Evolutionary conservation across 64 coral and sea anemone species (phyloP).

Genomic region (Porites lutea): DNA sequence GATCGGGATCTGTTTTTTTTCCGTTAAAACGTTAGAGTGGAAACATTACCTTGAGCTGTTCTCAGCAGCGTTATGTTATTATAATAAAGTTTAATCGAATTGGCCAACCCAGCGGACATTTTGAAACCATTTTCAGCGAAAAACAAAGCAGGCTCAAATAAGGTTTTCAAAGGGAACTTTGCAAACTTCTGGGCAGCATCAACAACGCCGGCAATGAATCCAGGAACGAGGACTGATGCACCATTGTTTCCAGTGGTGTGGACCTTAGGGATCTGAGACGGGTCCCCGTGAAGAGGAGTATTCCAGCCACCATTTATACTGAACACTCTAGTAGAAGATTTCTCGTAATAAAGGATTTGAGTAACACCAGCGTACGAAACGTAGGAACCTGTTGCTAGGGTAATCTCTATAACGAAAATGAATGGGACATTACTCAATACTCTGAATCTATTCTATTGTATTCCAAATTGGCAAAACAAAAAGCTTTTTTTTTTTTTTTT

Average conservation of each 20-base stretch:
- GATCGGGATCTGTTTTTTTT: too few species aligned
- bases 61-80: constrained; percentile 76
- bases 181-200: constrained; percentile 75
- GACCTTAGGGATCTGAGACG: constrained; percentile 64
- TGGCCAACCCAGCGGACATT: constrained; percentile 61
- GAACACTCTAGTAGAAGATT: constrained; percentile 56
- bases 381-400: constrained; percentile 79
- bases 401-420: constrained; percentile 62
- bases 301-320: constrained; percentile 89
- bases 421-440: neutral
- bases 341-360: constrained; percentile 89
- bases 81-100: constrained; percentile 68
- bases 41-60: constrained; percentile 68
- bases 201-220: constrained; percentile 81
- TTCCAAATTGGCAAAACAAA: too few species aligned
- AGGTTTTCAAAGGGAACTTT: constrained; percentile 72
- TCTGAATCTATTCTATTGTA: too few species aligned
- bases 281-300: constrained; percentile 60
- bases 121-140: constrained; percentile 94
- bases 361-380: constrained; percentile 88
- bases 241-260: constrained; percentile 70
- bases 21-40: too few species aligned
- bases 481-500: too few species aligned
- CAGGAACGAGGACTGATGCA: constrained; percentile 86
- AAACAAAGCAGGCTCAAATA: constrained; percentile 88